Base-by-base conservation (phyloP, 2,113 vertebrate species). In the Amblyopsis rosae region DNA sequence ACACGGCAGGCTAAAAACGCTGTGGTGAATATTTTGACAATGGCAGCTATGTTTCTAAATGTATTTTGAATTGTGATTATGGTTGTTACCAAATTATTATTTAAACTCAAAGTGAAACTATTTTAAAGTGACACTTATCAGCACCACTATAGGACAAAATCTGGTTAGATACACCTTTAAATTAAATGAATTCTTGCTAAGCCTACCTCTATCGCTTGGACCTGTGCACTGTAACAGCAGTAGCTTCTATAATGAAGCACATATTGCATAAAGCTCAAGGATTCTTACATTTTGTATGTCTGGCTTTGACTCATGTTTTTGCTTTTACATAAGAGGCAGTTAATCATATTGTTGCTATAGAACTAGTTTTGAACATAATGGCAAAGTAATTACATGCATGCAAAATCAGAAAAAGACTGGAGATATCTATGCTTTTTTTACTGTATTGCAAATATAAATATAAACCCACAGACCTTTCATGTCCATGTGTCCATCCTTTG, bases 41-140 rank as follows among this genome's bases (percentile, higher is more conserved):
- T 61, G 88, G 88, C 85, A 90, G 88, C 85, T 90, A 86, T 48
- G 82, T 82, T 80, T 49, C 72, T 71, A 60, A 57, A 49, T 72
- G 13, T 50, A 57, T 9, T 12, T 70, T 59, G 3, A 1, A 59
- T 17, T 65, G 32, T 35, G 17, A 41, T 64, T 49, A 9, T 57
- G 10, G 26, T 26, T 9, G 33, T 57, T 75, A 75, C 12, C 26
- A 62, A 62, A 56, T 15, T 56, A 17, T 2, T 17, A 19, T 9
- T 13, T 53, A 53, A 53, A 5, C 4, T 35, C 6, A 35, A 35
- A 35, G 35, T 35, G 35, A 35, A 35, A 35, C 3, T 35, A 35
- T 35, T 35, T 35, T 35, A 3, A 56, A 19, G 7, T 16, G 16
- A 17, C 11, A 19, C 5, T 56, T 9, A 17, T 5, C 26, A 56